A percentile compares a stretch with the other conserved stretches of the same genome.
phyloP scores from a whole-genome alignment of 2,113 vertebrate species.

The Eudyptes chrysolophus region DNA sequence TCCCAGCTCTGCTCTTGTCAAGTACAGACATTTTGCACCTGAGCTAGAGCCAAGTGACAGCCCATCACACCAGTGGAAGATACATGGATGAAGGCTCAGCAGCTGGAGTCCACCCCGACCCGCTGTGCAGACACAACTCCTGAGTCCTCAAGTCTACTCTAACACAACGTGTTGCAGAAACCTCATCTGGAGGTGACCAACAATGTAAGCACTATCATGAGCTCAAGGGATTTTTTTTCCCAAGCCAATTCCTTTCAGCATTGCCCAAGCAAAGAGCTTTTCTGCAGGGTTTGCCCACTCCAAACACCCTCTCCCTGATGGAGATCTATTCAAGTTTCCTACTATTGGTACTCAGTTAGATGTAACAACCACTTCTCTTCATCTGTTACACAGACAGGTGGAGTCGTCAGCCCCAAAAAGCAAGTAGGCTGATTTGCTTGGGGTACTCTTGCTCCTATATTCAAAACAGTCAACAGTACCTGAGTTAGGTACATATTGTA shows the following conservation, averaged over 20 bases:
- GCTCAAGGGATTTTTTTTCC: fast-evolving
- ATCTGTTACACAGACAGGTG: not conserved
- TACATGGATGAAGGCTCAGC: not conserved
- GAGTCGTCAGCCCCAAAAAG: not conserved
- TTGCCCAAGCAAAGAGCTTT: not conserved
- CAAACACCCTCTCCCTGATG: not conserved
- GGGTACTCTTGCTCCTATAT: not conserved
- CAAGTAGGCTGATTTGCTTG: not conserved
- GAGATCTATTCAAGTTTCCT: not conserved
- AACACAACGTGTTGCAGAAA: not conserved
- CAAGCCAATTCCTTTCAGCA: not conserved
- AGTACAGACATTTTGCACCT: not conserved
- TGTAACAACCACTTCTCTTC: not conserved
- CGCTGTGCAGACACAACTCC: not conserved
- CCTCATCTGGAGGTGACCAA: not conserved
- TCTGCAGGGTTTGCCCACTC: not conserved
- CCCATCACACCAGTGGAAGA: not conserved
- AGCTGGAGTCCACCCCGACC: not conserved
- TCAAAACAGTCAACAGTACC: not conserved
- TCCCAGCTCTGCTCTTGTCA: not conserved
- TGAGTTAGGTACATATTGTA: not conserved
- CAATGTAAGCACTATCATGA: fast-evolving
- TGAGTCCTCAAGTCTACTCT: not conserved
- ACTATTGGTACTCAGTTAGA: not conserved
- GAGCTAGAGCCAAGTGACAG: not conserved